phyloP scores from a whole-genome alignment of 2,797 vertebrate genomes.

The Sebastes hubbsi region DNA sequence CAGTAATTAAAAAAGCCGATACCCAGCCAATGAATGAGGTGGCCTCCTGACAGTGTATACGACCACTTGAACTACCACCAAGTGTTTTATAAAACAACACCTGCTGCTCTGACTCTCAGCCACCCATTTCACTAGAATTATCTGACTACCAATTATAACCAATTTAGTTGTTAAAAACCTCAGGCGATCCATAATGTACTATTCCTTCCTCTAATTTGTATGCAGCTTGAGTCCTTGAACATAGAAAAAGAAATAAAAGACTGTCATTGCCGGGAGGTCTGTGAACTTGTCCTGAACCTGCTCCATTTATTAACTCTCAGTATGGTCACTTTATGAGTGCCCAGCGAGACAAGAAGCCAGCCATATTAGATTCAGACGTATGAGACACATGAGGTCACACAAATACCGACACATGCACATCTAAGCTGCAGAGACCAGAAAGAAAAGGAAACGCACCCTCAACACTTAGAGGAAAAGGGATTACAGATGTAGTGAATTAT shows the following conservation, averaged over 20 bases:
- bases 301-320: slow-evolving; percentile 35
- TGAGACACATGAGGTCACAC: neutral
- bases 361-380: neutral
- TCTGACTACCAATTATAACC: slow-evolving; percentile 23
- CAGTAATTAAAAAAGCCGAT: slow-evolving; percentile 22
- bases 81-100: neutral
- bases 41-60: neutral
- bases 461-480: neutral
- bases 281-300: slow-evolving; percentile 40
- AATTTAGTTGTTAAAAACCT: slow-evolving; percentile 29
- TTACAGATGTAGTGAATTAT: neutral
- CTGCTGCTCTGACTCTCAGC: slow-evolving; percentile 18
- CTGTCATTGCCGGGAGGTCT: slow-evolving; percentile 33
- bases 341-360: neutral
- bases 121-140: slow-evolving; percentile 23
- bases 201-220: slow-evolving; percentile 27
- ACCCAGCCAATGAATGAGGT: slow-evolving; percentile 11
- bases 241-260: slow-evolving; percentile 29
- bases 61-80: slow-evolving; percentile 15
- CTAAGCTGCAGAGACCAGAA: neutral
- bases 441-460: neutral
- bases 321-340: slow-evolving; percentile 22
- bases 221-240: slow-evolving; percentile 28
- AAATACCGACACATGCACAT: neutral
- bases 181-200: neutral